phyloP scores from a whole-genome alignment of 2,888 invertebrate genomes.

The Sicus ferrugineus region DNA sequence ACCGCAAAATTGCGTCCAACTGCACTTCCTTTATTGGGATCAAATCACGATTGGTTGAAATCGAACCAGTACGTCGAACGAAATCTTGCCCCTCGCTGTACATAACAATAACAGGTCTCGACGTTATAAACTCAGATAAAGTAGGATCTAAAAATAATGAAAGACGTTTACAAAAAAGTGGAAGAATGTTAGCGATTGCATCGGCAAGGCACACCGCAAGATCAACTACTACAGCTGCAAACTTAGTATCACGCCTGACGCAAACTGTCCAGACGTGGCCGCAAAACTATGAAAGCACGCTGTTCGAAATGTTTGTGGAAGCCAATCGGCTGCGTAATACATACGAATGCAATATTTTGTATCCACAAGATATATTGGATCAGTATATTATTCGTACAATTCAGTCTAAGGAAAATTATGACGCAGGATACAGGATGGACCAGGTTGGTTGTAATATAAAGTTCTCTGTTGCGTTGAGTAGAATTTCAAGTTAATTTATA shows the following conservation, averaged over 20 bases:
- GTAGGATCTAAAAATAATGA: conserved; percentile 37
- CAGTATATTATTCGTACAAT: conserved; percentile 66
- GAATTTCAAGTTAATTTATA: not conserved
- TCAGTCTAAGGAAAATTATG: conserved; percentile 49
- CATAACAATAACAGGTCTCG: conserved; percentile 33
- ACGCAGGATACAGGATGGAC: conserved; percentile 44
- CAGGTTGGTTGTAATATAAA: conserved; percentile 43
- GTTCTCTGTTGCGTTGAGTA: no score
- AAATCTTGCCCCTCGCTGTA: conserved; percentile 73
- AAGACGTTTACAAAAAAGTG: conserved; percentile 52
- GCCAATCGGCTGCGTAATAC: conserved; percentile 57
- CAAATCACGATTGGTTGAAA: conserved; percentile 32
- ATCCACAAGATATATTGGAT: conserved; percentile 71
- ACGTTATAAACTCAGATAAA: conserved; percentile 40
- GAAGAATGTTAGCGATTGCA: conserved; percentile 52
- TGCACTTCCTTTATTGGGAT: conserved; percentile 49
- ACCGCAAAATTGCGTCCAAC: conserved; percentile 54
- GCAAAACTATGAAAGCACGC: conserved; percentile 77
- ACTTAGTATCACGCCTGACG: conserved; percentile 70
- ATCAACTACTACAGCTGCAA: conserved; percentile 20
- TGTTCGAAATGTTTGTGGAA: conserved; percentile 73
- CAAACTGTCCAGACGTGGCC: conserved; percentile 76
- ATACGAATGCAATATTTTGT: conserved; percentile 48
- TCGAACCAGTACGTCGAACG: conserved; percentile 68
- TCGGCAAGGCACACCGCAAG: conserved; percentile 38